Conservation (phyloP, 2,888 invertebrate genomes). For the Lacanobia wlatinum region DNA sequence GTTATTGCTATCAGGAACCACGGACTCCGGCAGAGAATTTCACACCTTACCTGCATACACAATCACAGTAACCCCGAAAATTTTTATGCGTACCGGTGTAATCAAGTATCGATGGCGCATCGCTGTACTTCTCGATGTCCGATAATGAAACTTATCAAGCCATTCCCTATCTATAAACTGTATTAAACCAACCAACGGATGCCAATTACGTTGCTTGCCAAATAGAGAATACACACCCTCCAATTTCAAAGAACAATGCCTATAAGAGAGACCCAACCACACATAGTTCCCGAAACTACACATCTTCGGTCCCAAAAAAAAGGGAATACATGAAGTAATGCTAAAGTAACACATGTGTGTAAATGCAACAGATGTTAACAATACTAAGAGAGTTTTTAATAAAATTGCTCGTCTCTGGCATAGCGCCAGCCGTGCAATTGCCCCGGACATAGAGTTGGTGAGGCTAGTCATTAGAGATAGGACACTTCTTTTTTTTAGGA, state of each 20-base stretch:
- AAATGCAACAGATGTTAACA: slow-evolving; percentile 78
- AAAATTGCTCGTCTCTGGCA: slow-evolving; percentile 77
- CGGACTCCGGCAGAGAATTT: no score
- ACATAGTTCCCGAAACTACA: not conserved
- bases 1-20: no score
- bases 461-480: slow-evolving; percentile 27
- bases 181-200: not conserved
- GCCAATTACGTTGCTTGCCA: not conserved
- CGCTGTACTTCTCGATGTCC: no score
- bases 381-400: slow-evolving; percentile 77
- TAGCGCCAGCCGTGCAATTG: slow-evolving; percentile 75
- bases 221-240: not conserved
- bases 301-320: slow-evolving; percentile 16
- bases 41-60: no score
- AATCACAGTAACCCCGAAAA: no score
- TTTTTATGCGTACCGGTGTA: no score
- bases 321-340: slow-evolving; percentile 38
- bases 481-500: no score
- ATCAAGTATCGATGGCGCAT: no score
- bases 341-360: slow-evolving; percentile 45
- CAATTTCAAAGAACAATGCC: not conserved
- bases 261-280: not conserved
- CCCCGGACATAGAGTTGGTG: slow-evolving; percentile 60
- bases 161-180: not conserved
- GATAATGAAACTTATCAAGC: not conserved